Conservation (phyloP, 2,113 vertebrate species). For the Rynchops niger region DNA sequence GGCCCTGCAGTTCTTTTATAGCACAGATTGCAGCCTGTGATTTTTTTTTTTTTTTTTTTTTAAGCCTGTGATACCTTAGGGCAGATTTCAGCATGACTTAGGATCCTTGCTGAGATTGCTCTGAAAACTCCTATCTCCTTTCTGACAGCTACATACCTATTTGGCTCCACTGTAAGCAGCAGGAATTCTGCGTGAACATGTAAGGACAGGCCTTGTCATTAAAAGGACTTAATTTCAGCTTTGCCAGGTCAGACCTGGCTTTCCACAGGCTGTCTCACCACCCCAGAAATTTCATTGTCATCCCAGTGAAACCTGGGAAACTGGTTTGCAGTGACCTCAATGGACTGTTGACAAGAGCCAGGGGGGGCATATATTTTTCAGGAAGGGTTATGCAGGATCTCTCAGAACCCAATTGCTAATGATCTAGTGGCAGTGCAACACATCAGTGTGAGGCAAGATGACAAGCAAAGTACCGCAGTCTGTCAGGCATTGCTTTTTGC, state of each 20-base stretch:
- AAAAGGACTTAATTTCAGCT: neutral
- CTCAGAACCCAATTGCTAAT: neutral
- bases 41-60: neutral
- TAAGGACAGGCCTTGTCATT: neutral
- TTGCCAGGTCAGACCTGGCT: neutral
- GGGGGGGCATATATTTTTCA: neutral
- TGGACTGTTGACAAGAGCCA: neutral
- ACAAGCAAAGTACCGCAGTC: neutral
- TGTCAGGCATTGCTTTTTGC: neutral
- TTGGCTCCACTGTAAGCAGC: neutral
- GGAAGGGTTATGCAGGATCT: neutral
- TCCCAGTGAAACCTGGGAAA: neutral
- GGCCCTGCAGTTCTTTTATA: conserved; percentile 41
- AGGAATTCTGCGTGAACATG: neutral
- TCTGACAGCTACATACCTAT: neutral
- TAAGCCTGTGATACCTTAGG: neutral
- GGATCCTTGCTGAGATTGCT: neutral
- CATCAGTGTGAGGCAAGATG: neutral
- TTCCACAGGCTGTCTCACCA: neutral
- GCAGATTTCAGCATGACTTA: conserved; percentile 9
- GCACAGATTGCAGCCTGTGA: neutral
- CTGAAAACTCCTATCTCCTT: neutral
- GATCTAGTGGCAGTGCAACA: neutral
- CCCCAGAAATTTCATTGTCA: neutral
- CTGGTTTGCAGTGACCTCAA: neutral